phyloP scores from a whole-genome alignment of 2,797 vertebrate genomes.

The Chloroceryle amazona region DNA sequence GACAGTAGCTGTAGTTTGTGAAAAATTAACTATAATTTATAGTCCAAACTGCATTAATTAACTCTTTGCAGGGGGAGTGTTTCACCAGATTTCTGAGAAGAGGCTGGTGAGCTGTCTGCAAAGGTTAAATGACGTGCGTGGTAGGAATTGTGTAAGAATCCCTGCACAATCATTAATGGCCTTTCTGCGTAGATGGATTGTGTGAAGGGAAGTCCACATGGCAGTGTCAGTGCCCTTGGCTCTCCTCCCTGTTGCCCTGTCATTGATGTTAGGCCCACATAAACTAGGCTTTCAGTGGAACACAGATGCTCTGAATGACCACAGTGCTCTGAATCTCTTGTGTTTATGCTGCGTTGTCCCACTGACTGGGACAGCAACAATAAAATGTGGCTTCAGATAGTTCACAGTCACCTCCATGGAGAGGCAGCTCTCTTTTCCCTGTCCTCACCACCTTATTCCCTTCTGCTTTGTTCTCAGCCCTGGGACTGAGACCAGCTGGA shows the following conservation, averaged over 20 bases:
- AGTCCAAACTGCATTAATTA: slow-evolving; percentile 40
- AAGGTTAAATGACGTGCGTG: not conserved
- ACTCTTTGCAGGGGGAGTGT: slow-evolving; percentile 33
- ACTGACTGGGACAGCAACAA: not conserved
- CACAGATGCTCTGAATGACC: not conserved
- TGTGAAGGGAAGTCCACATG: not conserved
- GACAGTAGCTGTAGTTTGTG: slow-evolving; percentile 49
- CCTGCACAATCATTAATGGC: not conserved
- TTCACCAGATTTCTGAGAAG: not conserved
- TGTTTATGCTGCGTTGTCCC: not conserved
- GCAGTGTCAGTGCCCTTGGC: not conserved
- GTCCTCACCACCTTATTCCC: not conserved
- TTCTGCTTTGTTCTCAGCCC: not conserved
- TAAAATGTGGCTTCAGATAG: not conserved
- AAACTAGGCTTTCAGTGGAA: not conserved
- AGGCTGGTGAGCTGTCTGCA: not conserved
- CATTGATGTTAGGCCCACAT: not conserved
- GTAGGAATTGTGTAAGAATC: not conserved
- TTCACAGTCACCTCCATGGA: not conserved
- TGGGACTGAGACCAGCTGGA: not conserved
- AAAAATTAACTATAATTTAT: slow-evolving; percentile 46
- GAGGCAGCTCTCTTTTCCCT: not conserved
- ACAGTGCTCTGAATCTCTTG: not conserved
- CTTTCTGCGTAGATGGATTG: not conserved
- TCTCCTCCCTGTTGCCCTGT: not conserved